Evolutionary conservation across 1,140 invertebrate genomes (phyloP).

Genomic region (Macrobrachium nipponense): DNA sequence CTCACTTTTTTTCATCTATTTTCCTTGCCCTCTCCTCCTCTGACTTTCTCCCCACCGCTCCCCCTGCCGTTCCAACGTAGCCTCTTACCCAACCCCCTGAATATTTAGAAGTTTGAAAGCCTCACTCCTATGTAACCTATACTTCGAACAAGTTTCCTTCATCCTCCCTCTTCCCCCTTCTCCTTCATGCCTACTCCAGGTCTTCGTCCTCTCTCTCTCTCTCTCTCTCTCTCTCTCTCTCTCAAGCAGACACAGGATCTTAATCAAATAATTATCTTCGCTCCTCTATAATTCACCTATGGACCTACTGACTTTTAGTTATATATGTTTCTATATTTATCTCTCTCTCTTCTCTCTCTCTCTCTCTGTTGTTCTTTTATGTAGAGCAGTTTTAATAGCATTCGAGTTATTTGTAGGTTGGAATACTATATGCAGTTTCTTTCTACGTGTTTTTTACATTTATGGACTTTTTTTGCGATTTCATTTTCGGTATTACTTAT

Average conservation of each 20-base stretch:
- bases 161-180: no score
- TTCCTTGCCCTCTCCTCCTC: not conserved
- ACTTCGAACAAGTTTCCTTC: no score
- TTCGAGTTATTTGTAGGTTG: no score
- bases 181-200: not conserved
- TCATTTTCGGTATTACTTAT: no score
- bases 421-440: no score
- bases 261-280: no score
- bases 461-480: no score
- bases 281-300: not conserved
- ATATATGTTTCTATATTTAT: not conserved
- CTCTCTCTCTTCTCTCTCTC: slow-evolving; percentile 32
- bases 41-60: not conserved
- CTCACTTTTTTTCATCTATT: not conserved
- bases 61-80: not conserved
- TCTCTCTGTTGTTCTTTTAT: slow-evolving; percentile 1
- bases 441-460: no score
- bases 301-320: not conserved
- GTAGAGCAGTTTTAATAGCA: not conserved
- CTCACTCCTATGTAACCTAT: no score
- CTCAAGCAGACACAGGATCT: not conserved
- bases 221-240: slow-evolving; percentile 32
- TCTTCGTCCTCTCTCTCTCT: slow-evolving; percentile 25
- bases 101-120: no score
- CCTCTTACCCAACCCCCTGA: no score